phyloP scores from a whole-genome alignment of 2,113 vertebrate species.

The Athene cunicularia region DNA sequence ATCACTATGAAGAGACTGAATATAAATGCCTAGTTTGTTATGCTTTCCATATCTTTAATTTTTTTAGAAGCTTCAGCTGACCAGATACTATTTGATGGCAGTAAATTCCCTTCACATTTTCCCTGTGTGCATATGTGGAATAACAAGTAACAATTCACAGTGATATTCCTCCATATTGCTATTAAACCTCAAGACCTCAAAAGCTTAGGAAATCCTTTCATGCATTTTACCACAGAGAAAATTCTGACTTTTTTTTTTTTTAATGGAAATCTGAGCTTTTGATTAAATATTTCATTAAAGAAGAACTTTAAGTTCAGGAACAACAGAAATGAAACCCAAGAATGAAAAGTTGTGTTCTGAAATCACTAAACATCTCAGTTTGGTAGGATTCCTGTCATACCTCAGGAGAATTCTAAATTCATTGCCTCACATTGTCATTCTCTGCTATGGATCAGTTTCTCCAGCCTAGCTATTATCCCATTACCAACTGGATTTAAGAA shows the following conservation, averaged over 20 bases:
- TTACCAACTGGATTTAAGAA: neutral
- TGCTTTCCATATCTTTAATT: rapidly evolving
- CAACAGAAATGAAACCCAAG: neutral
- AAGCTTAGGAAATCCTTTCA: neutral
- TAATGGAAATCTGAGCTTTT: neutral
- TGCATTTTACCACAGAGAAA: neutral
- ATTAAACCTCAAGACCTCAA: neutral
- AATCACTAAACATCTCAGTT: neutral
- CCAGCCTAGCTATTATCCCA: neutral
- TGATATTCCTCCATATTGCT: neutral
- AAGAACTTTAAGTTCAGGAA: neutral
- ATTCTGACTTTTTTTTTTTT: neutral
- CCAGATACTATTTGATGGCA: neutral
- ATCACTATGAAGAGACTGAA: neutral
- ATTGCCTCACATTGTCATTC: neutral
- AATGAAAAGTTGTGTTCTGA: neutral
- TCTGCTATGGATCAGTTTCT: neutral
- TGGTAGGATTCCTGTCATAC: neutral
- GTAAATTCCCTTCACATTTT: neutral
- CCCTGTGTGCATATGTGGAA: neutral
- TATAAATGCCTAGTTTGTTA: neutral
- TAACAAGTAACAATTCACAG: neutral
- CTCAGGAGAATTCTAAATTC: neutral
- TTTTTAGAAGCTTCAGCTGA: neutral
- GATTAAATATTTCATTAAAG: neutral